These are phyloP conservation scores for Hoplias malabaricus DNA, from an alignment of 2,113 vertebrate species.

Conservation along the genomic window DNA sequence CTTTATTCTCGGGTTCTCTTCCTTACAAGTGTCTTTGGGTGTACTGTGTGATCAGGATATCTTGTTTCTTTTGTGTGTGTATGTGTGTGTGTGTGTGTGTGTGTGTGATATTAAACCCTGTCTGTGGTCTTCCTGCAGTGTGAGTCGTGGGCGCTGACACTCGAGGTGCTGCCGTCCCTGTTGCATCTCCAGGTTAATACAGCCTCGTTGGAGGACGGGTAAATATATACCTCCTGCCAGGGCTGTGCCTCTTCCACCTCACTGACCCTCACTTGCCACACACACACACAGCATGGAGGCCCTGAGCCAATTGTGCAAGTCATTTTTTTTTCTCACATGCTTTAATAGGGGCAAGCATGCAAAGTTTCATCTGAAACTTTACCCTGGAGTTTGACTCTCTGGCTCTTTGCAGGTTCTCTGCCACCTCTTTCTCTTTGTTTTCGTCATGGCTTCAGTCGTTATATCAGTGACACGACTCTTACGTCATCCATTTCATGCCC, in stretches of 20 bases:
- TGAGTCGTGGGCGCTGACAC: conserved; percentile 55
- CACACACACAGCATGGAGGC: conserved; percentile 44
- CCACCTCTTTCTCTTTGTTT: background rate
- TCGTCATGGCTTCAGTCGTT: conserved; percentile 1
- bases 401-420: background rate
- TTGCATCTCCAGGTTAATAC: conserved; percentile 25
- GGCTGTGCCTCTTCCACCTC: conserved; percentile 9
- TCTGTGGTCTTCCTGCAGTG: conserved; percentile 59
- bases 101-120: conserved; percentile 46
- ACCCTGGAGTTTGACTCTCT: background rate
- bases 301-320: background rate
- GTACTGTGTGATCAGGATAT: background rate
- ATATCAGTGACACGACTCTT: background rate
- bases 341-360: conserved; percentile 31
- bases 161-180: conserved; percentile 32
- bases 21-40: background rate
- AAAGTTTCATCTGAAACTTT: conserved; percentile 30
- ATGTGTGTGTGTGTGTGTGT: conserved; percentile 24
- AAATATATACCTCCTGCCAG: conserved; percentile 53
- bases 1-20: background rate
- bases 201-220: conserved; percentile 53
- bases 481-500: conserved; percentile 14
- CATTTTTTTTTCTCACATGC: background rate
- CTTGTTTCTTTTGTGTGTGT: conserved; percentile 17
- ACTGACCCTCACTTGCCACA: conserved; percentile 31